Conservation (phyloP, 2,113 vertebrate genomes). For the Gymnogyps californianus region DNA sequence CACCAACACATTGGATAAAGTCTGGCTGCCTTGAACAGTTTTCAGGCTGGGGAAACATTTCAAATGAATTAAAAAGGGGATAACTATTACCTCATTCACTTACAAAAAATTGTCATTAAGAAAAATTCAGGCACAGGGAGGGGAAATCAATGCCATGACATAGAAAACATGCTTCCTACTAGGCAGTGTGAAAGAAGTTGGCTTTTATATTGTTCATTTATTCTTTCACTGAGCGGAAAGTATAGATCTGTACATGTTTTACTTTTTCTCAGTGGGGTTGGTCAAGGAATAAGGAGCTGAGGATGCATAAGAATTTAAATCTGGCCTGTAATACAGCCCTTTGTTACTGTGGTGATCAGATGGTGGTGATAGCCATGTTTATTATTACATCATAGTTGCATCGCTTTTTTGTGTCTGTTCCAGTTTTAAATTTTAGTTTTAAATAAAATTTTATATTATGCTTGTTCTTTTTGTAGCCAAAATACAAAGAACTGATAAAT, state of each 20-base stretch:
- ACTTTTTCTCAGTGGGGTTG: not conserved
- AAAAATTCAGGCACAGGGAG: not conserved
- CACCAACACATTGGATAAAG: not conserved
- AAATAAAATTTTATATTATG: not conserved
- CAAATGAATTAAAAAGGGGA: not conserved
- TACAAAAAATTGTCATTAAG: not conserved
- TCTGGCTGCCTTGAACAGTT: not conserved
- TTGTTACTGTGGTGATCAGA: not conserved
- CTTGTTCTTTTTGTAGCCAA: not conserved
- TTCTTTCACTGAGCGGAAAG: not conserved
- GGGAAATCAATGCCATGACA: not conserved
- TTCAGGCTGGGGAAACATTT: not conserved
- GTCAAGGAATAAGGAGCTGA: not conserved
- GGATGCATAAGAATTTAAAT: not conserved
- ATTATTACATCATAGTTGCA: not conserved
- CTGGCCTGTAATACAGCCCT: not conserved
- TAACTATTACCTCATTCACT: not conserved
- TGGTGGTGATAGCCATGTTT: not conserved
- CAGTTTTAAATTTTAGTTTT: not conserved
- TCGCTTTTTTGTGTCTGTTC: not conserved
- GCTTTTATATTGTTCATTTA: not conserved
- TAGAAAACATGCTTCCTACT: not conserved
- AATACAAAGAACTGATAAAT: not conserved
- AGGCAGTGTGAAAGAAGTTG: not conserved
- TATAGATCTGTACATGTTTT: not conserved